These are phyloP conservation scores for Ditylenchus weischeri DNA, from an alignment of 2,888 invertebrate species.

Conservation along the genomic window DNA sequence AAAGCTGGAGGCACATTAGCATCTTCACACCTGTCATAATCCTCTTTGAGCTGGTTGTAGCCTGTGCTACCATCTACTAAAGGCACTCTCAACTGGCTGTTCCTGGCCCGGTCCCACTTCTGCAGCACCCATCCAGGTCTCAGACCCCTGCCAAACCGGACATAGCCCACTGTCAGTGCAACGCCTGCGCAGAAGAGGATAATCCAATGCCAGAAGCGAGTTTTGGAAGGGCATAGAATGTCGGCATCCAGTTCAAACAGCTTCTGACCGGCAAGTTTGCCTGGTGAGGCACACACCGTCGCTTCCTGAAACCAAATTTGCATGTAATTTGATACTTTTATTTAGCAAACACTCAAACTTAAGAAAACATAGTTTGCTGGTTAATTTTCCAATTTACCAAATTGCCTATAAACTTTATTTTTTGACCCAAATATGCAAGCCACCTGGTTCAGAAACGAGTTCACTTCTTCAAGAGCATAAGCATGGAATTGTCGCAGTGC, in stretches of 20 bases:
- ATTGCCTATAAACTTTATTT: no score
- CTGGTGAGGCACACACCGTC: not conserved
- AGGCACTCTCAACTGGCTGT: conserved; percentile 6
- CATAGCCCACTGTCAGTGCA: not conserved
- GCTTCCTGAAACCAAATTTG: not conserved
- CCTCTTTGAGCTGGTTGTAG: conserved; percentile 4
- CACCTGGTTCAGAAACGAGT: conserved; percentile 14
- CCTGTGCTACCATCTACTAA: not conserved
- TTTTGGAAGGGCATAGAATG: not conserved
- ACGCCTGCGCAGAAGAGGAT: not conserved
- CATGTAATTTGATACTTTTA: no score
- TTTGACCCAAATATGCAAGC: no score
- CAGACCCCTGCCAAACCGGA: not conserved
- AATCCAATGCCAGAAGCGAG: conserved; percentile 4
- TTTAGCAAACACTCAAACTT: no score
- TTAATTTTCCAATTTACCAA: no score
- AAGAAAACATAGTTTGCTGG: no score
- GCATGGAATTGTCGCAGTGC: not conserved
- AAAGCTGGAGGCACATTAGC: conserved; percentile 2
- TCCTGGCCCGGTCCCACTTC: conserved; percentile 1
- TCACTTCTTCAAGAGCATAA: conserved; percentile 9
- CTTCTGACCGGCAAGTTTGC: not conserved
- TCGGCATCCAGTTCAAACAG: conserved; percentile 2
- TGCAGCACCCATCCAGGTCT: not conserved
- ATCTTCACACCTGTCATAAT: not conserved